These are phyloP conservation scores for Callyntrura guangdongensis DNA, from an alignment of 2,888 invertebrate species.

Conservation along the genomic window DNA sequence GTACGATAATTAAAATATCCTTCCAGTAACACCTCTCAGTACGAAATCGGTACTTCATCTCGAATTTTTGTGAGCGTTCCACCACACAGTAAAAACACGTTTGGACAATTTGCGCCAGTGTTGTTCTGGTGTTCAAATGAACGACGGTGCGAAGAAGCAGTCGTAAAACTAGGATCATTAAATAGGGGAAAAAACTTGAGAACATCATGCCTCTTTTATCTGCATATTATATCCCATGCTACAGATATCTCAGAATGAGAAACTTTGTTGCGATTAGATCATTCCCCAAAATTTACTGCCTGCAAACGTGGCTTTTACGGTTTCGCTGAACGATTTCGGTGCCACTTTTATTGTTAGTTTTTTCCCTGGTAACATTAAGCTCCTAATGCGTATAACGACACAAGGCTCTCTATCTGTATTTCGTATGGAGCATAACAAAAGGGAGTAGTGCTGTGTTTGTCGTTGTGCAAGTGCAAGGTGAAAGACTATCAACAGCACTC, in stretches of 20 bases:
- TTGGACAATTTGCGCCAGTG: not conserved
- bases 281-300: slow-evolving; percentile 46
- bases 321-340: slow-evolving; percentile 31
- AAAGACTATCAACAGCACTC: slow-evolving; percentile 10
- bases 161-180: slow-evolving; percentile 16
- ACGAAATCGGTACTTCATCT: not conserved
- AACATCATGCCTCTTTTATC: not conserved
- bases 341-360: slow-evolving; percentile 9
- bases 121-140: not conserved
- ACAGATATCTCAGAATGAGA: slow-evolving; percentile 1
- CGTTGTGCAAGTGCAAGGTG: slow-evolving; percentile 18
- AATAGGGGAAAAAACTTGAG: not conserved
- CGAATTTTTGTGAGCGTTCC: not conserved
- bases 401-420: not conserved
- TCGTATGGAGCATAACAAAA: not conserved
- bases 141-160: not conserved
- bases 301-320: slow-evolving; percentile 63
- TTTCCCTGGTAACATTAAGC: not conserved
- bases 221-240: slow-evolving; percentile 5
- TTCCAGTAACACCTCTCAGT: not conserved
- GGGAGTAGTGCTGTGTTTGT: not conserved
- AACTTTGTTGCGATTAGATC: slow-evolving; percentile 56
- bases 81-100: not conserved
- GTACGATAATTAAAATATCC: not conserved
- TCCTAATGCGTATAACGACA: not conserved